These are phyloP conservation scores for Trissolcus basalis DNA, from an alignment of 1,140 invertebrate species.

Conservation along the genomic window DNA sequence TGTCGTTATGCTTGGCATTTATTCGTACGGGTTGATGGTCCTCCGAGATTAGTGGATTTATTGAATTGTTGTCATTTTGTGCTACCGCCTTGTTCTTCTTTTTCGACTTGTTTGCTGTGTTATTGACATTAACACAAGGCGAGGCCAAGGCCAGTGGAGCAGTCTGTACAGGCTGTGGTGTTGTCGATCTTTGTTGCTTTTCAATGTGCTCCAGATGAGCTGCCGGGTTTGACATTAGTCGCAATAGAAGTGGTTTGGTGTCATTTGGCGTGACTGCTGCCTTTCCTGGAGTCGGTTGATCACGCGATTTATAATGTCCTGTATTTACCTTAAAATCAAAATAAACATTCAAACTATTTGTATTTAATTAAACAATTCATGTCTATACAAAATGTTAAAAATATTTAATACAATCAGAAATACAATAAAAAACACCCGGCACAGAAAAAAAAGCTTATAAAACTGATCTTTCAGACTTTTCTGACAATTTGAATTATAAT, in stretches of 20 bases:
- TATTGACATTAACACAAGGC: slow-evolving; percentile 33
- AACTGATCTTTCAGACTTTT: no score
- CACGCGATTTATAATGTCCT: slow-evolving; percentile 68
- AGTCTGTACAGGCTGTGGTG: slow-evolving; percentile 76
- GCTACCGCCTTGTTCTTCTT: slow-evolving; percentile 60
- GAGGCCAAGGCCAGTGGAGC: slow-evolving; percentile 56
- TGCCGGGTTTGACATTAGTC: slow-evolving; percentile 87
- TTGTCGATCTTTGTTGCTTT: slow-evolving; percentile 86
- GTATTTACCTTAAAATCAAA: slow-evolving; percentile 66
- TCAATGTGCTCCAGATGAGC: slow-evolving; percentile 91
- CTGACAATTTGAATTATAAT: no score
- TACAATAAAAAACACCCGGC: no score
- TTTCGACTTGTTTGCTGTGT: slow-evolving; percentile 62
- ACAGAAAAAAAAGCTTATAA: no score
- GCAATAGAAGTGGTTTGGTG: slow-evolving; percentile 78
- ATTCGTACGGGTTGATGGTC: slow-evolving; percentile 31
- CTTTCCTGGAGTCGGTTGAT: slow-evolving; percentile 72
- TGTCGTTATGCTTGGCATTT: slow-evolving; percentile 17
- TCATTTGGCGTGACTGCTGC: slow-evolving; percentile 68
- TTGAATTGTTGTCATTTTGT: slow-evolving; percentile 52
- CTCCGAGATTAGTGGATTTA: slow-evolving; percentile 18
- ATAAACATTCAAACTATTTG: no score
- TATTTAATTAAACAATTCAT: no score
- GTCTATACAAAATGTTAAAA: no score
- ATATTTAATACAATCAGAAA: no score